Evolutionary conservation across 2,797 vertebrate genomes (phyloP).

Genomic region (Sebastes itinus): DNA sequence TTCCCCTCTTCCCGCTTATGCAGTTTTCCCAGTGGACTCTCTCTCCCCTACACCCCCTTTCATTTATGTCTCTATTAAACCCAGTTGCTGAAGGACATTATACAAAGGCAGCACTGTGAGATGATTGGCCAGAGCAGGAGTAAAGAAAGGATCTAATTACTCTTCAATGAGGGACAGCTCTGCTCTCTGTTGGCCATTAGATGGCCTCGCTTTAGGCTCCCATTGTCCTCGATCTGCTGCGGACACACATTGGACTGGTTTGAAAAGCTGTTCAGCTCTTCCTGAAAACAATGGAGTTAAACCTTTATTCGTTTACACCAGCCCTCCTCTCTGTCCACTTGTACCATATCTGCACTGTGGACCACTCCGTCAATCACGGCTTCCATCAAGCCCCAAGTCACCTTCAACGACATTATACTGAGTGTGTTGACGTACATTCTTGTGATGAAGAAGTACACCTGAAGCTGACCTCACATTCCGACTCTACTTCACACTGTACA

Average conservation of each 20-base stretch:
- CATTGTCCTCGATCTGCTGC: conserved; percentile 53
- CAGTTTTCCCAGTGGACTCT: conserved; percentile 11
- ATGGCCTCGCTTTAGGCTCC: conserved; percentile 37
- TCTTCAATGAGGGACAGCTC: conserved; percentile 64
- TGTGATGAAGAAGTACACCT: not conserved
- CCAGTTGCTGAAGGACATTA: conserved; percentile 50
- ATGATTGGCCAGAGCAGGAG: conserved; percentile 57
- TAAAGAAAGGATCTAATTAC: conserved; percentile 77
- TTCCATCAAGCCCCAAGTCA: conserved; percentile 24
- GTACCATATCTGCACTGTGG: not conserved
- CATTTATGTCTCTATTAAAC: conserved; percentile 63
- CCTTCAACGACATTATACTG: conserved; percentile 14
- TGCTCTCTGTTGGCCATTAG: conserved; percentile 63
- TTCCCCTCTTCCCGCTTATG: conserved; percentile 1
- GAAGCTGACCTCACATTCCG: not conserved
- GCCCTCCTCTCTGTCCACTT: not conserved
- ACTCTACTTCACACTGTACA: not conserved
- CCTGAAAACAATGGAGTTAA: conserved; percentile 6
- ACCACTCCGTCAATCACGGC: conserved; percentile 9
- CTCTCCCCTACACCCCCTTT: conserved; percentile 6
- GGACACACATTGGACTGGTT: conserved; percentile 25
- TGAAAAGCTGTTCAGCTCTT: conserved; percentile 9
- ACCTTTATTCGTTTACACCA: not conserved
- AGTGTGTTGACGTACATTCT: conserved; percentile 8
- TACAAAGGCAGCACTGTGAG: conserved; percentile 78